Percentiles rank a stretch among this genome's conserved stretches.
Evolutionary conservation across 92 coral and sea anemone species (phyloP).

Genomic region (Meandrina meandrites): DNA sequence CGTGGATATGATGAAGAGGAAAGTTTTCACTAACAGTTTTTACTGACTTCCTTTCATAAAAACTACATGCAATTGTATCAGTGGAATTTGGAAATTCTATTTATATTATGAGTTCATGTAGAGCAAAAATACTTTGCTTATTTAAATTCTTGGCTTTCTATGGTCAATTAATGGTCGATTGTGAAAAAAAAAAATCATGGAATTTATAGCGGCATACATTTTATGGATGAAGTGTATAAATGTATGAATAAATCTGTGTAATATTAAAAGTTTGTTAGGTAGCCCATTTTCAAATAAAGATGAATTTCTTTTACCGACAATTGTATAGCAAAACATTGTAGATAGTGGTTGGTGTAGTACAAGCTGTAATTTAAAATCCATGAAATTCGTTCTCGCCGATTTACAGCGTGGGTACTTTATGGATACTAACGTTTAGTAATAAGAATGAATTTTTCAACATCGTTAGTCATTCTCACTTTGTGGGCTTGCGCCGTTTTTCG

Average conservation of each 20-base stretch:
- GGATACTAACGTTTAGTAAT: neutral
- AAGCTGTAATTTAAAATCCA: neutral
- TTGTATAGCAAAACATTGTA: neutral
- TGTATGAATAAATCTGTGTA: neutral
- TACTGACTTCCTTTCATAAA: constrained; percentile 18
- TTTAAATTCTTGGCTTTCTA: neutral
- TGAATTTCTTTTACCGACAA: neutral
- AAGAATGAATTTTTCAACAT: neutral
- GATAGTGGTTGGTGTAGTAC: neutral
- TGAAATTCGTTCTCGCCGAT: neutral
- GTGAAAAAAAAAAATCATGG: neutral
- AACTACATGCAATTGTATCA: neutral
- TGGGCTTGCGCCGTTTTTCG: too few species aligned
- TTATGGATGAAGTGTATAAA: neutral
- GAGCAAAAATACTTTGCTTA: neutral
- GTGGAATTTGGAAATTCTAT: neutral
- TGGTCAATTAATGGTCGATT: neutral
- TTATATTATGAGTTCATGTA: neutral
- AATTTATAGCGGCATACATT: neutral
- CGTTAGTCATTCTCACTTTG: neutral
- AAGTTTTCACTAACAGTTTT: neutral
- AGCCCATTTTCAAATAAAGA: neutral
- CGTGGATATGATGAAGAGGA: neutral
- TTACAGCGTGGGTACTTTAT: neutral
- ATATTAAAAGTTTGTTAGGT: neutral